Base-by-base conservation (phyloP, 1,140 invertebrate genomes). In the Calliphora vicina region DNA sequence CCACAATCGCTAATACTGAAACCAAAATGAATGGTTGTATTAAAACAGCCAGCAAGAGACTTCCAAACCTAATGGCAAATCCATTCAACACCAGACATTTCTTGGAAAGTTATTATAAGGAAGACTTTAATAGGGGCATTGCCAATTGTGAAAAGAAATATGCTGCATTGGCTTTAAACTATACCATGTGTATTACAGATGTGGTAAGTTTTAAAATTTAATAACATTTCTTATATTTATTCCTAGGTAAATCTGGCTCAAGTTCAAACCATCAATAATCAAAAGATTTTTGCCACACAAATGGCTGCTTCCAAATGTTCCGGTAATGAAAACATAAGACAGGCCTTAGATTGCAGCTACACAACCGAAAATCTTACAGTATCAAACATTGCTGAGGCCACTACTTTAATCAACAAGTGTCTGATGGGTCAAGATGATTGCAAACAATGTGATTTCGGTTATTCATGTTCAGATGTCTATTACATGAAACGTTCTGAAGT, bases 251-350 rank as follows among this genome's bases (percentile, higher is more conserved):
- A n/a, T n/a, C 23, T 3, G 3, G 20, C n/a, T n/a, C n/a, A n/a
- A n/a, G 20, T 23, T 12, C 26, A 57, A 29, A 50, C 35, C n/a
- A 10, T 17, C n/a, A 27, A 1, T 10, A 71, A 35, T 25, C 27
- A 71, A 23, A 61, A 42, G 57, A 35, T 57, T n/a, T 82, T 82
- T 45, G 27, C n/a, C 8, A n/a, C 17, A 5, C 73, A 76, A 76
- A 76, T 76, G 73, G 27, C 35, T 5, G 12, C 72, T 1, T 27
- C 73, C 3, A 13, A 76, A 10, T 35, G 27, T n/a, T 17, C 27
- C 17, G n/a, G 27, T 29, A 42, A 76, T 76, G 2, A 27, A 1
- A 35, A 76, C 25, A 78, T 43, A 13, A 23, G 43, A 17, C 73
- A 2, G 23, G 81, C 29, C 23, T 42, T 42, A 6, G 23, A 35